A percentile compares a stretch with the other conserved stretches of the same genome.
phyloP scores from a whole-genome alignment of 2,888 invertebrate species.

The Xylota sylvarum region DNA sequence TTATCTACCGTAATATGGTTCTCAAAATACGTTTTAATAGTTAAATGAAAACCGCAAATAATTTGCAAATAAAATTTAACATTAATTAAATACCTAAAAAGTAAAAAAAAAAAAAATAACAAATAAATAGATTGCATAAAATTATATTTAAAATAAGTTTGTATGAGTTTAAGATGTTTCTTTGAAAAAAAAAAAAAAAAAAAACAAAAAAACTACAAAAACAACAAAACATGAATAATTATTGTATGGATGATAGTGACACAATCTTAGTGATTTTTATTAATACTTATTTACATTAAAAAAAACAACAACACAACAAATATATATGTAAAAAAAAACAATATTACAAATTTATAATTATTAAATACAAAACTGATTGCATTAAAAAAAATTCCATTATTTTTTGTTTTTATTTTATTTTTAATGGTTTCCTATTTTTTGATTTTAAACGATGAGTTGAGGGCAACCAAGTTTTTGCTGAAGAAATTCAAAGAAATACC shows the following conservation, averaged over 20 bases:
- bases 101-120: conserved; percentile 1
- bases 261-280: conserved; percentile 44
- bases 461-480: neutral
- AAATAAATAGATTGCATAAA: neutral
- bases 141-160: conserved; percentile 46
- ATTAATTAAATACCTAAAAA: neutral
- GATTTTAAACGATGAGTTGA: neutral
- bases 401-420: conserved; percentile 13
- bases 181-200: conserved; percentile 12
- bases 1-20: conserved; percentile 28
- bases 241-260: conserved; percentile 37
- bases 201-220: conserved; percentile 6
- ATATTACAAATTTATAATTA: conserved; percentile 42
- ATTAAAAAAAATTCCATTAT: conserved; percentile 6
- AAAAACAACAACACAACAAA: conserved; percentile 3
- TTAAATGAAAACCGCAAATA: conserved; percentile 28
- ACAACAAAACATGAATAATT: neutral
- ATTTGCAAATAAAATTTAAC: conserved; percentile 15
- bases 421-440: no score
- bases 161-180: conserved; percentile 42
- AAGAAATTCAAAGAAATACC: no score
- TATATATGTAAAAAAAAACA: neutral
- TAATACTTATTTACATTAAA: conserved; percentile 45
- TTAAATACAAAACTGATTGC: conserved; percentile 45
- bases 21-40: conserved; percentile 20